Evolutionary conservation across 2,113 vertebrate genomes (phyloP), one percentile per base, ranked within the genome.

Genomic region (Ictalurus furcatus): DNA sequence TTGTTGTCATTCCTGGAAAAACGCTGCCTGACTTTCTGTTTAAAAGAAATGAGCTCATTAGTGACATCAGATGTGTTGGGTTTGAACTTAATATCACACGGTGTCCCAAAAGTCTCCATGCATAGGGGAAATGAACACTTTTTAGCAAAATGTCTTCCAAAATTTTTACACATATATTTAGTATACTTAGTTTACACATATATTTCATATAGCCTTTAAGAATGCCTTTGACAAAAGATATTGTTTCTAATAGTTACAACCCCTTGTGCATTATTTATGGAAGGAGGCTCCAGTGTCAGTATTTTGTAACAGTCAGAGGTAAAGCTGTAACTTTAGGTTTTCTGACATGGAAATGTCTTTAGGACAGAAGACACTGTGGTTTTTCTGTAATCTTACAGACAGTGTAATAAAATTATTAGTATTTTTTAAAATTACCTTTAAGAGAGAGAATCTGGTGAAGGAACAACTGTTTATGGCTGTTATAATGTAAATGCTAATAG

Each of bases 21-120:
- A 76, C 56, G 52, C 37, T 19, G 37, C 4, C 8, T 61, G 23
- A 78, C 7, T 6, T 85, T 8, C 30, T 25, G 74, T 63, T 85
- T 37, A 65, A 48, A 81, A 30, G 65, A 82, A 84, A 44, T n/a
- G 63, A 82, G n/a, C 71, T 79, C 48, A 40, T 58, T 37, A 69
- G 44, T 80, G 73, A 61, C 30, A 58, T 88, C 6, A 37, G 30
- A 28, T 37, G 3, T 56, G 13, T 69, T 88, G 8, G 19, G 61
- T 69, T 37, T 34, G 17, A 28, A 6, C 3, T 23, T 6, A 69
- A 82, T 23, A 82, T 56, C 11, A 52, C 8, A 52, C 1, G 48
- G 8, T 52, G 48, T 9, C 48, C 48, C 48, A 52, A 52, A 52
- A 52, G 8, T 52, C 48, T 52, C 48, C 48, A 52, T 52, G 1